These are phyloP conservation scores for Paracentrotus lividus DNA, from an alignment of 53 echinoderm and acorn worm genomes.

Conservation along the genomic window DNA sequence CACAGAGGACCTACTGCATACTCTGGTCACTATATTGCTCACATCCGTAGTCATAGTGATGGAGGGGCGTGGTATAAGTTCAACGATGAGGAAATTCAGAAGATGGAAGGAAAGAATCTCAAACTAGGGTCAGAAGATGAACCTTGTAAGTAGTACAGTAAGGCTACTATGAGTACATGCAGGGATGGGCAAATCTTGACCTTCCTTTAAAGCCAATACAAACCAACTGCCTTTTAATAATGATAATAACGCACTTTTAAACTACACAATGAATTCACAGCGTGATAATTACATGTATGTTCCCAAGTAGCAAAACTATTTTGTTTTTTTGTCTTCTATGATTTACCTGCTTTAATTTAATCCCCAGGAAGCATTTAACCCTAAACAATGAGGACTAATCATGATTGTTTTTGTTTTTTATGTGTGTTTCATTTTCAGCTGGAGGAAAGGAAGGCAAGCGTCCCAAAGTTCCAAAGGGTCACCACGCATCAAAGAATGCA, in stretches of 20 bases:
- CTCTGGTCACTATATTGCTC: slow-evolving; percentile 98
- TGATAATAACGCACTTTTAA: too few species aligned
- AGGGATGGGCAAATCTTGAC: too few species aligned
- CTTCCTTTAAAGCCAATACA: too few species aligned
- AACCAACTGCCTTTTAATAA: too few species aligned
- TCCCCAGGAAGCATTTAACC: too few species aligned
- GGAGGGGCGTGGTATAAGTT: slow-evolving; percentile 95
- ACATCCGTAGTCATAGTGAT: slow-evolving; percentile 83
- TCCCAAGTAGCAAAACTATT: too few species aligned
- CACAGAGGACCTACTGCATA: slow-evolving; percentile 98
- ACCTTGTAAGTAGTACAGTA: background rate
- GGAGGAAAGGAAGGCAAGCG: slow-evolving; percentile 78
- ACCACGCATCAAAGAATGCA: slow-evolving; percentile 94
- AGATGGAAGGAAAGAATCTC: slow-evolving; percentile 95
- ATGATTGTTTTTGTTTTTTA: background rate
- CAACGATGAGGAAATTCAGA: slow-evolving; percentile 97
- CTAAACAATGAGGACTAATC: slow-evolving; percentile 58
- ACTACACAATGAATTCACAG: too few species aligned
- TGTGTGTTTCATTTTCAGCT: slow-evolving; percentile 41
- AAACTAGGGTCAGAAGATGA: slow-evolving; percentile 96
- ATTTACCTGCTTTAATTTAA: too few species aligned
- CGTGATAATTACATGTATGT: too few species aligned
- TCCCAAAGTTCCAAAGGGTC: slow-evolving; percentile 87
- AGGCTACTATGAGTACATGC: too few species aligned
- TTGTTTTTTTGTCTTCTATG: too few species aligned